Evolutionary conservation across 2,113 vertebrate species (phyloP), one percentile per base, ranked within the genome.

Genomic region (Pygathrix nemaeus): DNA sequence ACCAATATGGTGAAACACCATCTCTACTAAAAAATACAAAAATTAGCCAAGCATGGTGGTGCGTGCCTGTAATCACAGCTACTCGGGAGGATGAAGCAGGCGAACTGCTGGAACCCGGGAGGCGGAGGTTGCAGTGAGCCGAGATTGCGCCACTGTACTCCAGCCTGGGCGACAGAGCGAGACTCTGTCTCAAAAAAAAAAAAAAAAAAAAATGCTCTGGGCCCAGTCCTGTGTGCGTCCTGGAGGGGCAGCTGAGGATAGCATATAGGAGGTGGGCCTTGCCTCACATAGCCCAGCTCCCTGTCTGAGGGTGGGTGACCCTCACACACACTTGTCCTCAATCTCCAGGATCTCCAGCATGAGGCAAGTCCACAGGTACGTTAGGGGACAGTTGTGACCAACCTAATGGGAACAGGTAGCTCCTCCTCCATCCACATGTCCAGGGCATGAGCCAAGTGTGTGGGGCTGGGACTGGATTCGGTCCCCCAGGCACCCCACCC

Each of bases 311-410:
- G 52, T 57, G 18, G 6, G 61, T 64, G 25, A 64, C 3, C 17
- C 40, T 76, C 43, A 30, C 0, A 4, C 38, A 59, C 0, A 3
- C 55, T 30, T 0, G 0, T 18, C 61, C 70, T 43, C 6, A 18
- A 13, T 55, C 43, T 70, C 82, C 72, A 43, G 40, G 21, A 50
- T 76, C 68, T 21, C 12, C 38, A 6, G 16, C 27, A 20, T 25
- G 40, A 52, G 35, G 5, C 68, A 78, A 43, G 50, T 43, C 45
- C 59, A 13, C 27, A 70, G 40, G 70, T 25, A 72, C 14, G 21
- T 0, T 43, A 21, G 52, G 43, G 70, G 78, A 55, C 27, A 84
- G 52, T 0, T 40, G n/a, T 95, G 57, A 88, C 35, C 75, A 48
- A 14, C 81, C n/a, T 95, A 16, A 48, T 0, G 18, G 48, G 76